These are phyloP conservation scores for Pseudachorutes palmiensis DNA, from an alignment of 1,140 invertebrate genomes.

Conservation along the genomic window DNA sequence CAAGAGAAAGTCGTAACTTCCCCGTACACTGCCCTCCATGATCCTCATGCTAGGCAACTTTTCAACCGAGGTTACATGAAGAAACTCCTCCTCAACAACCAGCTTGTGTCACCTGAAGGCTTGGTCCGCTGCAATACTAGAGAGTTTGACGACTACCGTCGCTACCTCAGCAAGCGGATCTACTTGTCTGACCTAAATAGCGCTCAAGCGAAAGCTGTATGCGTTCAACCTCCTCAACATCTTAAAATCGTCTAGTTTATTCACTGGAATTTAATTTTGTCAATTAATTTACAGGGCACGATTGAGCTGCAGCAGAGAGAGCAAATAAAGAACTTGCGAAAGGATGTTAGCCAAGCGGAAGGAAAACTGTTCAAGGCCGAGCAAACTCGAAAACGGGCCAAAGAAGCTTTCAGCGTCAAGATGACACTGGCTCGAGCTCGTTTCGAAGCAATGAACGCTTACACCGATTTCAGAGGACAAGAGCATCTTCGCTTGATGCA, in stretches of 20 bases:
- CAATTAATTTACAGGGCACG: background rate
- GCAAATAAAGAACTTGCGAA: background rate
- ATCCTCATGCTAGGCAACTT: conserved; percentile 3
- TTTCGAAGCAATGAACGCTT: background rate
- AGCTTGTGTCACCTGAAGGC: background rate
- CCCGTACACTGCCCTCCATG: conserved; percentile 19
- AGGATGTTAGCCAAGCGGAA: background rate
- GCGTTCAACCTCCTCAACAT: background rate
- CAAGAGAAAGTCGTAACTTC: conserved; percentile 7
- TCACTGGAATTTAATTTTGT: background rate
- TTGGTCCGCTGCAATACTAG: background rate
- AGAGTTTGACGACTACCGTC: conserved; percentile 16
- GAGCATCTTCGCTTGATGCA: background rate
- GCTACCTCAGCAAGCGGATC: conserved; percentile 9
- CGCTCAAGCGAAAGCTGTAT: background rate
- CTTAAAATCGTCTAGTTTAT: background rate
- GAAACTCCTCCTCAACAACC: background rate
- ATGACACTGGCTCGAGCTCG: background rate
- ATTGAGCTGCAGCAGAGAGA: background rate
- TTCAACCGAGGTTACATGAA: background rate
- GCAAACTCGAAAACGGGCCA: background rate
- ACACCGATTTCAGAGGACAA: background rate
- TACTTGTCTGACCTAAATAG: background rate
- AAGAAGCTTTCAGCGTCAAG: background rate
- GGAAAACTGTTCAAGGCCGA: background rate